Evolutionary conservation across 2,888 invertebrate genomes (phyloP), one percentile per base, ranked within the genome.

Genomic region (Dolichopus griseipennis): DNA sequence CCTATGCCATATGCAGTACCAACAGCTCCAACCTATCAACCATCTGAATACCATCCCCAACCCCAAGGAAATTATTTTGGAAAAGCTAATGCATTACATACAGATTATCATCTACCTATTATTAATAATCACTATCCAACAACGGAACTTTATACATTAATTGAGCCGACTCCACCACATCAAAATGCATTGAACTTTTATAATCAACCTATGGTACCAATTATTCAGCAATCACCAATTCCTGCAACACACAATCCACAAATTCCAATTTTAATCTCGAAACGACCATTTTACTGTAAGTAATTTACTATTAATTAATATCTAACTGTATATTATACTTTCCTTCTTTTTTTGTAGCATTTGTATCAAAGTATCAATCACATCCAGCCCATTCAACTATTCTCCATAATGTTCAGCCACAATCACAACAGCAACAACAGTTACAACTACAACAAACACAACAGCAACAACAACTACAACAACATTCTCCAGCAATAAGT

Each of bases 1-100:
- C 85, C 86, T 8, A 84, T 86, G 8, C 84, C 85, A 0, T 81
- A 85, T 0, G 83, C 84, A 27, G 75, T 79, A 8, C 79, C 80
- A 0, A 74, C 77, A 0, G 78, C 18, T 12, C n/a, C 52, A 52
- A n/a, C 52, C 2, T 52, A 52, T 52, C 52, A 52, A 52, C 15
- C 52, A 52, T 18, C 15, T 6, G 18, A 27, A 18, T 27, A n/a
- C 18, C 27, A 63, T 27, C 15, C 63, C 6, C 15, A 22, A 61
- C 15, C 27, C 15, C 15, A 22, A 52, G n/a, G n/a, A 18, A 15
- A 52, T 6, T 52, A 18, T 52, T 52, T 18, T 52, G 52, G 52
- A 15, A 52, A 52, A 52, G 1, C 52, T 1, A 52, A 52, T 52
- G 52, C 52, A 27, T 33, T 33, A 5, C 27, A 63, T 27, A 33